Conservation (phyloP, 2,113 vertebrate species). For the Peromyscus leucopus region DNA sequence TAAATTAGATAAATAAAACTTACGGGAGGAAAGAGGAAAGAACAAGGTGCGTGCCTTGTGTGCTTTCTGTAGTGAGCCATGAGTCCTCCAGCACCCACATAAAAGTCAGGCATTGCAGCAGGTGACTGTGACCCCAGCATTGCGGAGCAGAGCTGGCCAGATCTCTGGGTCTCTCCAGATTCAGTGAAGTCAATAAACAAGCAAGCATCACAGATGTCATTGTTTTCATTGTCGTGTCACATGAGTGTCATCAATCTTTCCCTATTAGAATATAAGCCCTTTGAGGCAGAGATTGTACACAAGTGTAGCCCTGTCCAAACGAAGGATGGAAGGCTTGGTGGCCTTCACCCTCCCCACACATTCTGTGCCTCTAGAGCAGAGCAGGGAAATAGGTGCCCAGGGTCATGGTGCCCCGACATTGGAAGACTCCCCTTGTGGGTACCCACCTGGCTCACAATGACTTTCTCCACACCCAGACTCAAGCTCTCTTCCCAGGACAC, state of each 20-base stretch:
- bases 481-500: not conserved
- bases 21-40: not conserved
- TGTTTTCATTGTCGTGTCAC: not conserved
- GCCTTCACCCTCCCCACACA: not conserved
- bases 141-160: not conserved
- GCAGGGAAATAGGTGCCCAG: not conserved
- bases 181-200: not conserved
- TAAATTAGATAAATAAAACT: not conserved
- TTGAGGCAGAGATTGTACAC: not conserved
- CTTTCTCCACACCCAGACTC: not conserved
- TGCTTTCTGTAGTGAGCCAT: not conserved
- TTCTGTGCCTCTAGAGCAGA: not conserved
- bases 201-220: not conserved
- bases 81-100: not conserved
- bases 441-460: not conserved
- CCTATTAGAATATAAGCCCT: not conserved
- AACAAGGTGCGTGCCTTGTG: not conserved
- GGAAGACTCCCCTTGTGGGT: not conserved
- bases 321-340: not conserved
- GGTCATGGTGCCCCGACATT: fast-evolving
- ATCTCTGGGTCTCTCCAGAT: not conserved
- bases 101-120: not conserved
- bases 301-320: not conserved
- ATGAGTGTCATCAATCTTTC: not conserved
- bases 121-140: not conserved